Evolutionary conservation across 2,797 vertebrate genomes (phyloP), one percentile per base, ranked within the genome.

Genomic region (Chanos chanos): DNA sequence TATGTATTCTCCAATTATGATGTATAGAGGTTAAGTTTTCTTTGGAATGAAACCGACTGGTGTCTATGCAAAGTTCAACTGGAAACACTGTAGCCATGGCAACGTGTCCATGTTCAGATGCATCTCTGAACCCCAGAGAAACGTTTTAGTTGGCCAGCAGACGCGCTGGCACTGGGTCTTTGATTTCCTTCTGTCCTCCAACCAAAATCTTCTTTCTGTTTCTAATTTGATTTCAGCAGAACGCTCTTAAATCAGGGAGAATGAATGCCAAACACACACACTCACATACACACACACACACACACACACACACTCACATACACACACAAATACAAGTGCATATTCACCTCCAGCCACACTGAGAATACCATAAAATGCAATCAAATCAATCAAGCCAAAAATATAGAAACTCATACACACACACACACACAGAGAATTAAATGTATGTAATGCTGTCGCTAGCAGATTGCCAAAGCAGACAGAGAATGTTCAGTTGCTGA

Each of bases 61-160:
- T 44, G 24, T 45, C 59, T 31, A 21, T 62, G 16, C 21, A 60
- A 56, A 54, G 24, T 52, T 61, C 36, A 68, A 60, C 73, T 70
- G 64, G 64, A 73, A 61, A 30, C 45, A 34, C 28, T 62, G 51
- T 39, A 31, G 7, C 40, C 41, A 56, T 16, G 47, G 47, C 34
- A 36, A 39, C 7, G 39, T 43, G 47, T 40, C 47, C 15, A 36
- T 47, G 61, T 55, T 64, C 27, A 55, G 41, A 54, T 9, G 5
- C 37, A 60, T 31, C 31, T 57, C 37, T 57, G 31, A 59, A 61
- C 60, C 5, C 15, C 12, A n/a, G 15, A 67, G 28, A 49, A 39
- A 60, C 33, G 59, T 4, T 33, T 31, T 31, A 39, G 22, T 18
- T 44, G 45, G 53, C 30, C 24, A 15, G 30, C 12, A n/a, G 12